Conservation (phyloP, 2,113 vertebrate genomes). For the Archocentrus centrarchus region DNA sequence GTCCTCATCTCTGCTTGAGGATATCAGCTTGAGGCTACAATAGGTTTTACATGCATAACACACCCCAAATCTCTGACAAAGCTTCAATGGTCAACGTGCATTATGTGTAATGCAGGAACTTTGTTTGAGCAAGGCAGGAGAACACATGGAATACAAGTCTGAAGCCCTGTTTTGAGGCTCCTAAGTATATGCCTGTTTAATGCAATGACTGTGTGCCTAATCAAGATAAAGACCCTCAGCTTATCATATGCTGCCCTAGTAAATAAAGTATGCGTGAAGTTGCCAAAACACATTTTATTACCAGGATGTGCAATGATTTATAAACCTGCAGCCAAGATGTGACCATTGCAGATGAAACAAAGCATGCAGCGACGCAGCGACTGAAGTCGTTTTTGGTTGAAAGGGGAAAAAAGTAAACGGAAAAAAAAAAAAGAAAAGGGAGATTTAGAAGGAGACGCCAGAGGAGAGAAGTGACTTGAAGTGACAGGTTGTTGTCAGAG, state of each 20-base stretch:
- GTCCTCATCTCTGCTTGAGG: not conserved
- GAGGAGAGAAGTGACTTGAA: conserved; percentile 37
- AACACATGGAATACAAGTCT: not conserved
- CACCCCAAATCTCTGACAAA: not conserved
- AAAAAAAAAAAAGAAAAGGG: not conserved
- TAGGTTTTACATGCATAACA: not conserved
- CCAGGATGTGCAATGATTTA: not conserved
- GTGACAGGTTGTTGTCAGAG: conserved; percentile 68
- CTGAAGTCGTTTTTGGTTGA: not conserved
- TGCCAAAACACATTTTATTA: not conserved
- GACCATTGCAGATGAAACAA: not conserved
- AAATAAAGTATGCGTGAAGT: accelerated
- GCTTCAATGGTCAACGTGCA: not conserved
- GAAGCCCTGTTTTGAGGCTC: not conserved
- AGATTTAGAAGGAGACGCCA: not conserved
- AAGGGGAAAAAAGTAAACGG: not conserved
- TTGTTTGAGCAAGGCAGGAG: not conserved
- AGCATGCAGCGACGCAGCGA: not conserved
- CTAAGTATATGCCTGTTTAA: not conserved
- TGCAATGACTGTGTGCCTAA: not conserved
- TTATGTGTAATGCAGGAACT: not conserved
- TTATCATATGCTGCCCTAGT: not conserved
- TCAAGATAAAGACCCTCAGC: not conserved
- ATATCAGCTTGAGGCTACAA: not conserved
- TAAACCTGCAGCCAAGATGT: not conserved